Evolutionary conservation across 2,888 invertebrate genomes (phyloP), one percentile per base, ranked within the genome.

Genomic region (Saturnia japonica): DNA sequence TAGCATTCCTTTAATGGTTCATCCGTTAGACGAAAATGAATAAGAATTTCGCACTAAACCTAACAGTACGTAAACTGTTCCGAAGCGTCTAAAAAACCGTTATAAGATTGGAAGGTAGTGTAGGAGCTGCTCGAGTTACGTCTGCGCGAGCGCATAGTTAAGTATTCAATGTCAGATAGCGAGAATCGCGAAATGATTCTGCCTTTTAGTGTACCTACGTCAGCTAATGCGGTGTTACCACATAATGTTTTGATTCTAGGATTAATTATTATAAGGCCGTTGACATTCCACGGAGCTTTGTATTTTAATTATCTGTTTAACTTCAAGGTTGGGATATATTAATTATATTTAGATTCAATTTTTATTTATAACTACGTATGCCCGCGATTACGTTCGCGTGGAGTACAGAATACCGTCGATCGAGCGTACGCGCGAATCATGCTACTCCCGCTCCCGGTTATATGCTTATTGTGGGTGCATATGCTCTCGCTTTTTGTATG

Each of bases 221-320:
- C 34, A 28, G 28, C 28, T 34, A 62, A 62, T 28, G 19, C 28
- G 16, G 34, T 62, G 34, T 62, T 34, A 19, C 62, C 28, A 62
- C 62, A 62, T 22, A 70, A 69, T n/a, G 54, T 70, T 68, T 69
- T 64, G 66, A 70, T 45, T 66, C 54, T 62, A 34, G 62, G 28
- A 62, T 62, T 62, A 28, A 62, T 62, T n/a, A 67, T 42, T 45
- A 25, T 45, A 67, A 42, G 22, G 67, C 22, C 67, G 14, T 67
- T 67, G 62, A 19, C 28, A 34, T 62, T 62, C 25, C 62, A 19
- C 62, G 11, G 62, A 28, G 28, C 14, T 62, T 62, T 62, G 16
- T 34, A 62, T 54, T 22, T 54, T 54, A 54, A 54, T 54, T 54
- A 54, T 1, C 7, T 54, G 14, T 19, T 54, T 54, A 19, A 54